phyloP scores from a whole-genome alignment of 35 echinoderm and acorn worm species.

The Lytechinus variegatus region DNA sequence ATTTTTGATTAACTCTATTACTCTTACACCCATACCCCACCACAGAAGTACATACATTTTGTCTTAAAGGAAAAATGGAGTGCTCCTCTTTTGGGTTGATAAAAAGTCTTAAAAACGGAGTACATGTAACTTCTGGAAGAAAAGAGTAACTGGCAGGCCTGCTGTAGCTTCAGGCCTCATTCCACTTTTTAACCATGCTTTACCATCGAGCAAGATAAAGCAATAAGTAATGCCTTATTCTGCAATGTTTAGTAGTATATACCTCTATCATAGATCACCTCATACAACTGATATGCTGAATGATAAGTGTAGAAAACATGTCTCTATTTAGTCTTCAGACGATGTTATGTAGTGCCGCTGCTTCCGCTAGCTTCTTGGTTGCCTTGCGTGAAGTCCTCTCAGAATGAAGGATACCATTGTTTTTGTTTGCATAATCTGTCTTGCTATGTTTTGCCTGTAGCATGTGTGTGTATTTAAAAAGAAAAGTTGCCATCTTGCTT shows the following conservation, averaged over 20 bases:
- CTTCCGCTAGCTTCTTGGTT: neutral
- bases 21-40: too few species aligned
- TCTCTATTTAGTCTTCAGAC: neutral
- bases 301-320: neutral
- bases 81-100: too few species aligned
- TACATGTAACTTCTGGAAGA: too few species aligned
- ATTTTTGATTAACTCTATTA: too few species aligned
- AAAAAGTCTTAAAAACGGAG: too few species aligned
- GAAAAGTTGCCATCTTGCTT: neutral
- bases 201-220: too few species aligned
- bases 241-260: neutral
- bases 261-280: neutral
- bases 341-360: neutral
- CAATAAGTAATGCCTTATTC: neutral
- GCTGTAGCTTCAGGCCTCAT: too few species aligned
- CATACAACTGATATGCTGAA: neutral
- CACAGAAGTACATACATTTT: too few species aligned
- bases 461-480: neutral
- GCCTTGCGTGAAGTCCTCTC: neutral
- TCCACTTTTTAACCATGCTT: too few species aligned
- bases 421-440: neutral
- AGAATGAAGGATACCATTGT: neutral
- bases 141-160: too few species aligned
- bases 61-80: too few species aligned
- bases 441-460: neutral